Percentiles rank a stretch among this genome's conserved stretches.
phyloP scores from a whole-genome alignment of 1,140 invertebrate genomes.

The Zaprionus lachaisei region DNA sequence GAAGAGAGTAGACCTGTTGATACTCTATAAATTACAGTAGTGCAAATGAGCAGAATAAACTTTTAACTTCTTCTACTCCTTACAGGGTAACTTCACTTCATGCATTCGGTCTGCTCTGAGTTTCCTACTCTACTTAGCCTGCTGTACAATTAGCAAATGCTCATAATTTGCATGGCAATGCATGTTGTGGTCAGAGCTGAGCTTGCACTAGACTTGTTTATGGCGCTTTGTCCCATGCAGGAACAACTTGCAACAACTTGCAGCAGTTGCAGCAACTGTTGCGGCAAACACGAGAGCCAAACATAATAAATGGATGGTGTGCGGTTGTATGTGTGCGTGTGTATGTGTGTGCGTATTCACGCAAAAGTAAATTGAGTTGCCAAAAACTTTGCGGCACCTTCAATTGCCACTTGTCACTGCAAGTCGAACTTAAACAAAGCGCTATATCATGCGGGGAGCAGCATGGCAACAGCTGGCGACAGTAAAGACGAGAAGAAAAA shows the following conservation, averaged over 20 bases:
- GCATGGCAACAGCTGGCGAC: conserved; percentile 17
- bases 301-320: conserved; percentile 39
- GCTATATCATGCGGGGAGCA: conserved; percentile 56
- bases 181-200: conserved; percentile 43
- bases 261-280: conserved; percentile 42
- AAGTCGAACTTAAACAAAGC: conserved; percentile 45
- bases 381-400: conserved; percentile 50
- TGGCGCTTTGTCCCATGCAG: conserved; percentile 6
- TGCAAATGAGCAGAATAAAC: not conserved
- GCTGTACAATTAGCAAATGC: conserved; percentile 62
- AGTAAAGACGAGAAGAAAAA: not conserved
- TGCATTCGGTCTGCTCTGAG: not conserved
- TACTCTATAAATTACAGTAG: not conserved
- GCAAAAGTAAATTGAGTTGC: conserved; percentile 56
- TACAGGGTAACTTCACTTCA: conserved; percentile 1
- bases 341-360: not conserved
- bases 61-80: not conserved
- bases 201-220: conserved; percentile 69
- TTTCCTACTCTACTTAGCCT: conserved; percentile 1
- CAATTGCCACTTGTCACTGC: conserved; percentile 37
- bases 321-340: conserved; percentile 2
- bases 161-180: conserved; percentile 43
- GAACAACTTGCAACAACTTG: conserved; percentile 28
- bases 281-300: conserved; percentile 13
- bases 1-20: not conserved